Percentiles rank a stretch among this genome's conserved stretches.
Conservation (phyloP, 2,113 vertebrate genomes). For the Regulus satrapa region DNA sequence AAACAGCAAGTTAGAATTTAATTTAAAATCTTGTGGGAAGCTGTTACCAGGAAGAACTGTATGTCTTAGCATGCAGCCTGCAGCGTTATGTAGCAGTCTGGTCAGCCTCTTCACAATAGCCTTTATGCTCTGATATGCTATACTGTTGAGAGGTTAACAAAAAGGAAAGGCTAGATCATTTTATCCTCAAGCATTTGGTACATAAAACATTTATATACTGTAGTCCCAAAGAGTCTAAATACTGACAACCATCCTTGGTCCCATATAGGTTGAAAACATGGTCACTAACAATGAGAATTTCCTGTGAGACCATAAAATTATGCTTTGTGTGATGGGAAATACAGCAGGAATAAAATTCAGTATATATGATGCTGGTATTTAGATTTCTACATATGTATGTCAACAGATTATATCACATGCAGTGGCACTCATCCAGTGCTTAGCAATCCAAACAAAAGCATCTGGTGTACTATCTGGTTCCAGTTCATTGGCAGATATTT, state of each 20-base stretch:
- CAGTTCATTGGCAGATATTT: background rate
- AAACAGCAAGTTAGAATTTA: background rate
- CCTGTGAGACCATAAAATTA: background rate
- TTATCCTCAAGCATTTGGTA: background rate
- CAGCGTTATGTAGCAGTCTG: background rate
- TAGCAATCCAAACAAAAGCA: background rate
- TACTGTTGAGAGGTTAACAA: background rate
- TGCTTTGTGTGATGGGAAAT: background rate
- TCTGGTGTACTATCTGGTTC: background rate
- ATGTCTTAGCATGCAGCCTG: background rate
- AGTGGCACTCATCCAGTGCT: background rate
- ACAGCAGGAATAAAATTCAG: background rate
- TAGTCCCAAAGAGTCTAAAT: background rate
- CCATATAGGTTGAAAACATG: background rate
- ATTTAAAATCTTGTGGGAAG: background rate
- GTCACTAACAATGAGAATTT: background rate
- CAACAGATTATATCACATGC: background rate
- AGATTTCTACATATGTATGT: background rate
- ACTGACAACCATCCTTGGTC: background rate
- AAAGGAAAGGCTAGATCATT: background rate
- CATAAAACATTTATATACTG: background rate
- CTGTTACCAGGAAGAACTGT: background rate
- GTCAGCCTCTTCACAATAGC: background rate
- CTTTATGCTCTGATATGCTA: background rate
- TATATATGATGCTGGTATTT: background rate